Evolutionary conservation across 1,140 invertebrate species (phyloP), one percentile per base, ranked within the genome.

Genomic region (Anastrepha obliqua): DNA sequence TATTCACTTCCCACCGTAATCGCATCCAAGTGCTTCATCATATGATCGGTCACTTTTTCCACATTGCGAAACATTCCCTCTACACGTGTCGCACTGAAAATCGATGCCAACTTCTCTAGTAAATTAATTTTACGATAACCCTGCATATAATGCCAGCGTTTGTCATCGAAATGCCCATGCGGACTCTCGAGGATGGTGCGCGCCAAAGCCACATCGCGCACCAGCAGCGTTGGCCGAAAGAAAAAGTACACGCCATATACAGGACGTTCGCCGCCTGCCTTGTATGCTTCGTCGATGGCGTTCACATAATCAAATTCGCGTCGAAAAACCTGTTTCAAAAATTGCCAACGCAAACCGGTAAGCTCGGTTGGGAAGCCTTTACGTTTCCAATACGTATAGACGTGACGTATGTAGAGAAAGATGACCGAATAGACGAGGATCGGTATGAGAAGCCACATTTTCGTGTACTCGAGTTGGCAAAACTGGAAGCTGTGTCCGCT

Each of bases 401-500:
- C 89, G 88, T 92, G 91, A 3, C 91, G 90, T 29, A 92, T 90
- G 20, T 86, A 88, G 11, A 92, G 89, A 88, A 89, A 92, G n/a
- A 91, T 85, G 64, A 88, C 47, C 70, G 91, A 89, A 74, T 92
- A 92, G 20, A 90, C 55, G 5, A 92, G 78, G 39, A 92, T 92
- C 15, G 91, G 91, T 87, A 92, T 67, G 87, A 92, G 89, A 89
- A 92, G 88, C 91, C 91, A 92, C 91, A 92, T 92, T 87, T 7
- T 70, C n/a, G 15, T 78, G 9, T 44, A 65, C 55, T 39, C 55
- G 59, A n/a, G 20, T 74, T 47, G 47, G 47, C 65, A 39, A 60
- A 78, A 51, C 20, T 47, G 20, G 17, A 29, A 51, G 44, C 65
- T 7, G 44, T n/a, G 81, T 70, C 13, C 78, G 60, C 51, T 5